phyloP scores from a whole-genome alignment of 2,797 vertebrate genomes.

The Chelon auratus region DNA sequence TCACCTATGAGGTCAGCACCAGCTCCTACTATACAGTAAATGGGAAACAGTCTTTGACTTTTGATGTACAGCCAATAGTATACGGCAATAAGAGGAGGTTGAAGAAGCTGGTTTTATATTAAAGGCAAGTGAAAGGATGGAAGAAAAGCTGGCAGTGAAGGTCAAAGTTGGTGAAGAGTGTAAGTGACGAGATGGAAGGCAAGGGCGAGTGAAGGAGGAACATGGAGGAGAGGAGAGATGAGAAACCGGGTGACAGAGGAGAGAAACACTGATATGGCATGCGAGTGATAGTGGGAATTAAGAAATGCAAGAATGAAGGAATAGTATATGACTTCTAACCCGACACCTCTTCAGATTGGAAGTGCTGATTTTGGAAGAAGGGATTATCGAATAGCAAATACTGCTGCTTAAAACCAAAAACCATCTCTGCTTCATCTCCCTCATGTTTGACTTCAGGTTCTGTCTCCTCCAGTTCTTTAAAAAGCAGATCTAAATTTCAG shows the following conservation, averaged over 20 bases:
- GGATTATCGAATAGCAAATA: slow-evolving; percentile 20
- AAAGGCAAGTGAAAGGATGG: not conserved
- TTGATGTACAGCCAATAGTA: not conserved
- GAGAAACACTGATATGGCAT: not conserved
- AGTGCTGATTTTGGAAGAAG: not conserved
- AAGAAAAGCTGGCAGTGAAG: not conserved
- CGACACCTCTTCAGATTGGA: not conserved
- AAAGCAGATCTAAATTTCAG: slow-evolving; percentile 13
- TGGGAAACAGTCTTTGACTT: not conserved
- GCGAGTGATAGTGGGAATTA: not conserved
- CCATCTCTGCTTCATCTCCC: slow-evolving; percentile 1
- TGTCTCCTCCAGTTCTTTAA: slow-evolving; percentile 4
- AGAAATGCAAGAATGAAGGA: not conserved
- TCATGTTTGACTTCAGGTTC: not conserved
- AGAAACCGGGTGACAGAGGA: not conserved
- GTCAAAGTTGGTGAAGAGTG: slow-evolving; percentile 1
- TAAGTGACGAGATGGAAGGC: not conserved
- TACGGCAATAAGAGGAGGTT: not conserved
- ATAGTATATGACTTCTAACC: not conserved
- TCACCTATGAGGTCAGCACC: not conserved
- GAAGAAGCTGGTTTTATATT: not conserved
- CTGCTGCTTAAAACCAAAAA: not conserved
- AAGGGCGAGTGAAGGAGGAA: not conserved
- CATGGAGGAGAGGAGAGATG: not conserved
- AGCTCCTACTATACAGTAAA: too few relatives aligned